Evolutionary conservation across 2,113 vertebrate species (phyloP).

Genomic region (Haliaeetus leucogaster): DNA sequence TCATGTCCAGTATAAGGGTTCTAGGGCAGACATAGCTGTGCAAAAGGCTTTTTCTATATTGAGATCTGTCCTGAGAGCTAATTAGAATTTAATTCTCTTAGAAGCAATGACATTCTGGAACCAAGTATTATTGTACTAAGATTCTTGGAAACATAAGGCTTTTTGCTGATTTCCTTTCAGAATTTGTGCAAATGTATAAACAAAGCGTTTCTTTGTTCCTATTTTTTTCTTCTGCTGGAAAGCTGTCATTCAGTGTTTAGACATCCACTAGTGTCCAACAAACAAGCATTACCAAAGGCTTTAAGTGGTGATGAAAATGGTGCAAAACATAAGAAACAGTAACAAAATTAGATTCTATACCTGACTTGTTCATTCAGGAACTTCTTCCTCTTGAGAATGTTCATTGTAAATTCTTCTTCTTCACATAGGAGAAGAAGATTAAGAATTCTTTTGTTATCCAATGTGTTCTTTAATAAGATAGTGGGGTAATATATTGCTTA

Average conservation of each 20-base stretch:
- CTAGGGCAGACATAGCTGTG: not conserved
- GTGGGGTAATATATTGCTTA: not conserved
- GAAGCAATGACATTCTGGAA: not conserved
- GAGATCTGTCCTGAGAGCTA: not conserved
- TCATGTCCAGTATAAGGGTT: not conserved
- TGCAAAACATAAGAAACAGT: not conserved
- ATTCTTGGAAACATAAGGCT: not conserved
- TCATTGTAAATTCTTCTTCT: not conserved
- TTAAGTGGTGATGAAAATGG: not conserved
- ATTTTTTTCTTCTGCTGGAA: not conserved
- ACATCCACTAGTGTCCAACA: not conserved
- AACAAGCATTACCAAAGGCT: not conserved
- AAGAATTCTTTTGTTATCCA: not conserved
- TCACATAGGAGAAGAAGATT: not conserved
- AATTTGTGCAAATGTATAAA: not conserved
- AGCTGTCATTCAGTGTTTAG: not conserved
- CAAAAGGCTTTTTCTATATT: not conserved
- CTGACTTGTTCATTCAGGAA: not conserved
- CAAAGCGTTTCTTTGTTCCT: not conserved
- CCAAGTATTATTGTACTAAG: not conserved
- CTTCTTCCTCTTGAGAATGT: not conserved
- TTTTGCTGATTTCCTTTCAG: not conserved
- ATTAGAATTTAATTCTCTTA: not conserved
- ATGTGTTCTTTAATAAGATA: not conserved
- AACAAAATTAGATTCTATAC: not conserved